These are phyloP conservation scores for Lagothrix lagotricha DNA, from an alignment of 2,797 vertebrate genomes.

Conservation along the genomic window DNA sequence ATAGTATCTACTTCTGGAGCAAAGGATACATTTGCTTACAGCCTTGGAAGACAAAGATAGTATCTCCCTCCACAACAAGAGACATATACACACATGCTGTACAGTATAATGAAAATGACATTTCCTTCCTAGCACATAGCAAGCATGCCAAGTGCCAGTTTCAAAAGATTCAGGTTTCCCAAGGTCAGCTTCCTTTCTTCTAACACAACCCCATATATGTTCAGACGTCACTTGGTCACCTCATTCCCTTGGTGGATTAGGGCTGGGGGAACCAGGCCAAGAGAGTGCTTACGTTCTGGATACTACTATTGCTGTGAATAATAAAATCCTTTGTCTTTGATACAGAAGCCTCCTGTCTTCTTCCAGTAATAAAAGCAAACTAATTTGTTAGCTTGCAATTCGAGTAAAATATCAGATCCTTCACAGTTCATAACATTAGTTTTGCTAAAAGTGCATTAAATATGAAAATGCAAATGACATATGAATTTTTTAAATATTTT, in stretches of 20 bases:
- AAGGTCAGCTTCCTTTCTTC: background rate
- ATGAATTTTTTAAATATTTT: background rate
- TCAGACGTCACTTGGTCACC: background rate
- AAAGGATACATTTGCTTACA: background rate
- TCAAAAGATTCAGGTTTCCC: background rate
- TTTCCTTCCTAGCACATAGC: background rate
- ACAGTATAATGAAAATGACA: background rate
- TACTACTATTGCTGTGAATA: background rate
- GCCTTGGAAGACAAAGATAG: background rate
- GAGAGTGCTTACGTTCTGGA: background rate
- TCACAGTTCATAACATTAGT: background rate
- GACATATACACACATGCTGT: background rate
- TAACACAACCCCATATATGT: background rate
- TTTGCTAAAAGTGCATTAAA: background rate
- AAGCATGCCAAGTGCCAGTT: background rate
- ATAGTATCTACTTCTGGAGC: background rate
- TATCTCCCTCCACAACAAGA: background rate
- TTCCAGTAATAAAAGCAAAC: background rate
- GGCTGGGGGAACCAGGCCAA: background rate
- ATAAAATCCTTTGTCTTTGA: background rate
- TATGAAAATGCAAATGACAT: background rate
- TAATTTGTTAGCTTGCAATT: background rate
- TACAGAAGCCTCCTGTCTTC: background rate
- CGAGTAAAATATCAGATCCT: background rate
- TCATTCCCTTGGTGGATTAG: background rate